Conservation (phyloP, 2,888 invertebrate genomes). For the Sepiola atlantica region DNA sequence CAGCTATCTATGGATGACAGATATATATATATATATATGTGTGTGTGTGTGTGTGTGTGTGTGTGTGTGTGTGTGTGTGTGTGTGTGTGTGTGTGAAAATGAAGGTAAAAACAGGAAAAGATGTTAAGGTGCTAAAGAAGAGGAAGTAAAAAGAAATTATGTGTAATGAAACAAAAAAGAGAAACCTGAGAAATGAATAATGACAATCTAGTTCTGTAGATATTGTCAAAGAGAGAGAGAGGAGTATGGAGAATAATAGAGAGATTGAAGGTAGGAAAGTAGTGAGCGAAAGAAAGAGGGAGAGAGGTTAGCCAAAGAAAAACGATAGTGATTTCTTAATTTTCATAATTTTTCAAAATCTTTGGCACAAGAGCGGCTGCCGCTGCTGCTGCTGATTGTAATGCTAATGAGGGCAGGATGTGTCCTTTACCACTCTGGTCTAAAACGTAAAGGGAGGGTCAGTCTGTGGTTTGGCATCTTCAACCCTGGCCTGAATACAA, state of each 20-base stretch:
- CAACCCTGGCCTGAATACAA: background rate
- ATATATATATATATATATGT: too few relatives aligned
- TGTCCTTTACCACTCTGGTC: background rate
- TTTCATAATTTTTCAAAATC: background rate
- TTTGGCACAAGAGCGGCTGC: background rate
- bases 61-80: too few relatives aligned
- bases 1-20: too few relatives aligned
- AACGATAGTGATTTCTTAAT: background rate
- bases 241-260: background rate
- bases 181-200: background rate
- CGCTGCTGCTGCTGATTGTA: background rate
- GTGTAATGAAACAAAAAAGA: background rate
- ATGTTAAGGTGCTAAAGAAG: background rate
- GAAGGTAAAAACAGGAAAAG: background rate
- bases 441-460: background rate
- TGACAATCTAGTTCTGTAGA: background rate
- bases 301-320: too few relatives aligned
- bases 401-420: background rate
- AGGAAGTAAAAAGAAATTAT: background rate
- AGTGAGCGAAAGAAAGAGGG: too few relatives aligned
- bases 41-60: too few relatives aligned
- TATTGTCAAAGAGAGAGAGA: background rate
- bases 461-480: conserved; percentile 19
- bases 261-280: background rate
- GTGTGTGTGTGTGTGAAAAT: too few relatives aligned